phyloP scores from a whole-genome alignment of 2,888 invertebrate species.

The Cheilosia vulpina region DNA sequence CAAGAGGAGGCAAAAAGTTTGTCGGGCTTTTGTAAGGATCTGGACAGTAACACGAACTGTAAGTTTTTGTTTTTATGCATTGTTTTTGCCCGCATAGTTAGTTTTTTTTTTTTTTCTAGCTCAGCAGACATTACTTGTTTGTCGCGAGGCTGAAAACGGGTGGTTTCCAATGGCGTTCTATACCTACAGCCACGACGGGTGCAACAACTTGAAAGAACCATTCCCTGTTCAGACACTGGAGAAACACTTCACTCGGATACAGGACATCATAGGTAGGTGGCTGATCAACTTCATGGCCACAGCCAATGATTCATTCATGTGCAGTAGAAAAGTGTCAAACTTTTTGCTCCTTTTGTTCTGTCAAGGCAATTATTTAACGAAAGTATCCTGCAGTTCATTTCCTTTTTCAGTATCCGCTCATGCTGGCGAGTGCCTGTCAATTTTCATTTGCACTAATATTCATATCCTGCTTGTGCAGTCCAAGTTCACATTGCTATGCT shows the following conservation, averaged over 20 bases:
- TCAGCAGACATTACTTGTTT: conserved; percentile 87
- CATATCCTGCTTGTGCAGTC: conserved; percentile 35
- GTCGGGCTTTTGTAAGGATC: conserved; percentile 60
- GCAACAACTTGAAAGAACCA: conserved; percentile 79
- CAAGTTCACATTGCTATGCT: conserved; percentile 7
- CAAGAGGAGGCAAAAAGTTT: conserved; percentile 48
- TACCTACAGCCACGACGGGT: conserved; percentile 85
- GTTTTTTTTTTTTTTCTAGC: conserved; percentile 73
- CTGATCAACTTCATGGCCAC: background rate
- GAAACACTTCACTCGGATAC: conserved; percentile 78
- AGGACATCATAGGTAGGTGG: conserved; percentile 79
- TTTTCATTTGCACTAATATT: conserved; percentile 60
- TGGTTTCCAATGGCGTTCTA: conserved; percentile 91
- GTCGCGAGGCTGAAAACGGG: conserved; percentile 85
- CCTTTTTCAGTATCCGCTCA: background rate
- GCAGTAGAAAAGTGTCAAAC: conserved; percentile 32
- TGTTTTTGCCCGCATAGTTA: background rate
- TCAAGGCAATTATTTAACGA: conserved; percentile 21
- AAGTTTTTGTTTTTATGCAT: conserved; percentile 29
- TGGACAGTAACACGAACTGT: conserved; percentile 48
- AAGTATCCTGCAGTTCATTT: conserved; percentile 19
- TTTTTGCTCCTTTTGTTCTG: background rate
- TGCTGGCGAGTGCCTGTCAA: conserved; percentile 42
- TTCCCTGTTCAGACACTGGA: conserved; percentile 79
- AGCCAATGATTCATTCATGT: conserved; percentile 57